Base-by-base conservation (phyloP, 2,888 invertebrate genomes). In the Choreutis nemorana region DNA sequence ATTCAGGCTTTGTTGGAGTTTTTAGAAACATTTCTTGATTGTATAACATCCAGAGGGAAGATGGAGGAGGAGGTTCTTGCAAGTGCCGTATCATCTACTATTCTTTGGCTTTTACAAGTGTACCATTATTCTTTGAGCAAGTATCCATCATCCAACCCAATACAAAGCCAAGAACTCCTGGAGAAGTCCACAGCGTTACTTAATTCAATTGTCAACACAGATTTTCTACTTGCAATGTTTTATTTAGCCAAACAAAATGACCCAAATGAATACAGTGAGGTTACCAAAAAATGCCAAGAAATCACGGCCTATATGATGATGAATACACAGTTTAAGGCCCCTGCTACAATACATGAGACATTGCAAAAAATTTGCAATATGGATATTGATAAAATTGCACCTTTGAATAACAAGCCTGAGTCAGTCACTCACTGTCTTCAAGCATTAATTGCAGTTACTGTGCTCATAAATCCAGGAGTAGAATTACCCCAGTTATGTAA, bases 31-130 rank as follows among this genome's bases (percentile, higher is more conserved):
- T 83, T 84, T 23, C 67, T 84, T 25, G 82, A 83, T 44, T 82
- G 81, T 21, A 77, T 84, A 8, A 84, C 84, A 3, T 89, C 84
- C 48, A 83, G 90, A 36, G 89, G 90, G 1, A 94, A 94, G 67
- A 87, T 91, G 31, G 96, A 96, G 55, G 94, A 95, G 62, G 87
- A 90, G 44, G 82, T 91, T 9, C 65, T 92, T n/a, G 90, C 94
- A 0, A 86, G 87, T 30, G 87, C 93, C 2, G 83, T 95, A n/a
- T 81, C 94, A 9, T 88, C 91, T 0, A 83, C 93, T 23, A 87
- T 90, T 2, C 77, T 87, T 43, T 94, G 94, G 94, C 71, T 94
- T 20, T 64, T 92, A 20, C 89, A 90, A 59, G 90, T 92, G 29
- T 86, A 89, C 42, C 72, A 80, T 40, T 72, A 72, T 36, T 71